phyloP scores from a whole-genome alignment of 2,113 vertebrate genomes.

The Xyrauchen texanus region DNA sequence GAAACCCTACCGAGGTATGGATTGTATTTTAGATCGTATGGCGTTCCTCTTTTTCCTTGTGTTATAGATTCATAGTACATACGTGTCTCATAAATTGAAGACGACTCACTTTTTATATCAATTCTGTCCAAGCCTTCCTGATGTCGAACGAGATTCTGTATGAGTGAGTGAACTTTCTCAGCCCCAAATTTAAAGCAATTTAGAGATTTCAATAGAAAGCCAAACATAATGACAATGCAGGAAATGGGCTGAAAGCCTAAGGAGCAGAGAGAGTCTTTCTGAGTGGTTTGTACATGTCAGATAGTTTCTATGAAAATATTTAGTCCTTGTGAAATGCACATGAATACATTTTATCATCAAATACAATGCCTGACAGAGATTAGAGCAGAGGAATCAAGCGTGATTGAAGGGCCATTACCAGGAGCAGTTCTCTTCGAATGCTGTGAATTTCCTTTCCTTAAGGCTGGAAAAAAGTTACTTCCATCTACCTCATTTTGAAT shows the following conservation, averaged over 20 bases:
- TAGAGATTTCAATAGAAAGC: constrained; percentile 45
- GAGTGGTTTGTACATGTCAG: constrained; percentile 35
- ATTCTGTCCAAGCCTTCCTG: constrained; percentile 7
- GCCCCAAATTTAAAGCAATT: constrained; percentile 44
- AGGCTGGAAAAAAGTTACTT: constrained; percentile 36
- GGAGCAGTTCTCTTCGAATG: constrained; percentile 39
- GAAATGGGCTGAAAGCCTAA: constrained; percentile 37
- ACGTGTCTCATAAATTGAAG: constrained; percentile 28
- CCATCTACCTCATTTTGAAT: constrained; percentile 44
- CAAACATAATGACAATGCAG: constrained; percentile 12
- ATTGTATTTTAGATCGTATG: constrained; percentile 23
- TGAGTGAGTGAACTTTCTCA: constrained; percentile 19
- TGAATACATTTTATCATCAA: constrained; percentile 47
- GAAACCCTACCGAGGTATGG: constrained; percentile 17
- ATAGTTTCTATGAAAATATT: constrained; percentile 32
- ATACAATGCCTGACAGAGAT: constrained; percentile 35
- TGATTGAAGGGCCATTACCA: constrained; percentile 51
- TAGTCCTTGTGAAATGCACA: constrained; percentile 31
- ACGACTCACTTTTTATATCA: constrained; percentile 21
- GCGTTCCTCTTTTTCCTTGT: background rate
- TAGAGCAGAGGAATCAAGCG: constrained; percentile 22
- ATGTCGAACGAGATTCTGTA: background rate
- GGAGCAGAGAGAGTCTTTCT: constrained; percentile 17
- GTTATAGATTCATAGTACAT: constrained; percentile 31
- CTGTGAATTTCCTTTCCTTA: constrained; percentile 31